Conservation (phyloP, 2,888 invertebrate genomes). For the Elysia crispata region DNA sequence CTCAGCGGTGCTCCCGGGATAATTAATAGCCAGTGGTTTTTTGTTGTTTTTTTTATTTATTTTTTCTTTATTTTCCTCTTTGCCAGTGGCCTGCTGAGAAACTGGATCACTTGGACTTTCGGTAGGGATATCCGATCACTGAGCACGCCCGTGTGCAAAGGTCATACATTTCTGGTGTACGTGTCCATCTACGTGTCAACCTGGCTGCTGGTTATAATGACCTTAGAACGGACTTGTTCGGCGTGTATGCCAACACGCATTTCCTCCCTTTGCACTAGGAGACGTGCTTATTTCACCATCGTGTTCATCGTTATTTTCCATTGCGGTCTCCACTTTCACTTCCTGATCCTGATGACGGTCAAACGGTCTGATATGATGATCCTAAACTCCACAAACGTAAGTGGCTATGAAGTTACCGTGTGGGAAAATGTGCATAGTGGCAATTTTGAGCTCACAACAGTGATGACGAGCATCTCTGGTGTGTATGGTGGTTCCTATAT, state of each 20-base stretch:
- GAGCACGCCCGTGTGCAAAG: conserved; percentile 57
- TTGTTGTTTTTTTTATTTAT: too few species aligned
- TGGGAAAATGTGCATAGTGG: too few species aligned
- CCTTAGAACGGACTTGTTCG: conserved; percentile 63
- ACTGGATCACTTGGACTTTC: conserved; percentile 59
- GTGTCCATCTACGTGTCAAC: conserved; percentile 61
- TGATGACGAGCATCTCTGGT: too few species aligned
- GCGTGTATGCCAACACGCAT: conserved; percentile 63
- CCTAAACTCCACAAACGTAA: too few species aligned
- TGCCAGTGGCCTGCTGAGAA: conserved; percentile 58
- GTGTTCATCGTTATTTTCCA: conserved; percentile 51
- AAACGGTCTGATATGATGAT: not conserved
- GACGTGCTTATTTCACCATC: conserved; percentile 50
- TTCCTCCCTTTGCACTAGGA: conserved; percentile 55
- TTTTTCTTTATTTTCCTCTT: too few species aligned
- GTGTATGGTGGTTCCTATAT: not conserved
- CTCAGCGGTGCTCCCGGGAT: too few species aligned
- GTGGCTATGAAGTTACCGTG: too few species aligned
- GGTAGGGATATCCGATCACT: conserved; percentile 59
- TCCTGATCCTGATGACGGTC: conserved; percentile 57
- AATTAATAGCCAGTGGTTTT: too few species aligned
- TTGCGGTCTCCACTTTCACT: conserved; percentile 55
- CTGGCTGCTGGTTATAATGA: conserved; percentile 69
- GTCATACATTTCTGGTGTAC: conserved; percentile 64
- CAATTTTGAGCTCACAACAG: too few species aligned